Conservation (phyloP, 2,113 vertebrate genomes). For the Mohoua ochrocephala region DNA sequence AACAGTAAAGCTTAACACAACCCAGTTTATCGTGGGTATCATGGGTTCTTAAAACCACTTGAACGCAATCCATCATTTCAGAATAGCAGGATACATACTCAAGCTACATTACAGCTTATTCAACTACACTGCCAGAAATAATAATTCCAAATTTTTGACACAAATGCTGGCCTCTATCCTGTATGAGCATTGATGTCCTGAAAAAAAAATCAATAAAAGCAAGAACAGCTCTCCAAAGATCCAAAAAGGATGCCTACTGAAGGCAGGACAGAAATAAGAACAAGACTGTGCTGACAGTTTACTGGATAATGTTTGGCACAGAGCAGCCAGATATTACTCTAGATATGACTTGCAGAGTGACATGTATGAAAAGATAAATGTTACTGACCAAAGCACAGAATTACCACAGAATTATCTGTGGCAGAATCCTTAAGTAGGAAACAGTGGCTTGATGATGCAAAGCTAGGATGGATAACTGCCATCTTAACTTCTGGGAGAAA, state of each 20-base stretch:
- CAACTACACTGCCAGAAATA: background rate
- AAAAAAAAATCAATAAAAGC: background rate
- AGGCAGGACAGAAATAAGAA: background rate
- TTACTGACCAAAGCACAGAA: background rate
- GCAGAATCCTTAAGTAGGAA: background rate
- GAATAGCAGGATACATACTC: background rate
- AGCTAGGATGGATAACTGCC: background rate
- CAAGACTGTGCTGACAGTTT: background rate
- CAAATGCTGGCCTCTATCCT: background rate
- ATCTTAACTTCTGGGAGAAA: background rate
- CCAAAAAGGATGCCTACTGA: background rate
- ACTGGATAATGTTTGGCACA: background rate
- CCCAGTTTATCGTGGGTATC: background rate
- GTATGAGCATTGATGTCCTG: background rate
- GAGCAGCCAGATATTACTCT: background rate
- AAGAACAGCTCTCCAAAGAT: background rate
- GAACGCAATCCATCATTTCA: background rate
- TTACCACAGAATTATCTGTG: background rate
- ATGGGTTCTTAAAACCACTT: background rate
- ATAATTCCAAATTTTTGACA: background rate
- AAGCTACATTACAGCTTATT: background rate
- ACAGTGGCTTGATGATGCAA: background rate
- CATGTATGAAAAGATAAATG: background rate
- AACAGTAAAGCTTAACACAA: background rate
- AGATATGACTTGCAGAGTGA: background rate